Base-by-base conservation (phyloP, 1,140 invertebrate genomes). In the Diprion similis region DNA sequence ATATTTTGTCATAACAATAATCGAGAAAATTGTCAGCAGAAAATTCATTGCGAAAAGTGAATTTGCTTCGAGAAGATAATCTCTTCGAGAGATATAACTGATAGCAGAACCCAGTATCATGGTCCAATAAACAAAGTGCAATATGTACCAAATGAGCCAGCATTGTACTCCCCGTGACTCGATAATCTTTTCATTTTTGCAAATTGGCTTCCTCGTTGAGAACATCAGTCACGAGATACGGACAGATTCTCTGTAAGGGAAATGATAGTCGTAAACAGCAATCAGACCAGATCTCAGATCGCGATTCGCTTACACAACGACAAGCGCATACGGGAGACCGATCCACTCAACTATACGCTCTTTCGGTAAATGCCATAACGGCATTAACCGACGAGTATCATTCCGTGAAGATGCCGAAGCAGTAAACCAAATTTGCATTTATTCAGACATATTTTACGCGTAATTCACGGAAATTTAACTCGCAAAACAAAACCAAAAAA, bases 261-360 rank as follows among this genome's bases (percentile, higher is more conserved):
- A 81, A 81, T 77, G 75, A 79, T 71, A 73, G 78, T 80, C 78
- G 78, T 81, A 80, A 81, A 80, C 76, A 79, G 76, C 76, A 80
- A 80, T 80, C 78, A 76, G 78, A 79, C 71, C 24, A 70, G 69
- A 70, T 70, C 69, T 71, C 17, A 46, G 69, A 70, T 70, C 69
- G 69, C n/a, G 69, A 70, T 73, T 68, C 72, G 77, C 73, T 78
- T 78, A 71, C 76, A 77, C 75, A 78, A 77, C 77, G 11, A 65
- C 75, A 76, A 71, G 73, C 46, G 45, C 46, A 71, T 46, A 19
- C 51, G 17, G 74, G 73, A 78, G 76, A 78, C 74, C 77, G 73
- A 59, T 37, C 51, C 51, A 9, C 51, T 15, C 51, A 59, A 17
- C 24, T 13, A 13, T 59, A 59, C 15, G 48, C 48, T 69, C 75